A percentile compares a stretch with the other conserved stretches of the same genome.
These are phyloP conservation scores for Numida meleagris DNA, from an alignment of 2,113 vertebrate genomes.

Conservation along the genomic window DNA sequence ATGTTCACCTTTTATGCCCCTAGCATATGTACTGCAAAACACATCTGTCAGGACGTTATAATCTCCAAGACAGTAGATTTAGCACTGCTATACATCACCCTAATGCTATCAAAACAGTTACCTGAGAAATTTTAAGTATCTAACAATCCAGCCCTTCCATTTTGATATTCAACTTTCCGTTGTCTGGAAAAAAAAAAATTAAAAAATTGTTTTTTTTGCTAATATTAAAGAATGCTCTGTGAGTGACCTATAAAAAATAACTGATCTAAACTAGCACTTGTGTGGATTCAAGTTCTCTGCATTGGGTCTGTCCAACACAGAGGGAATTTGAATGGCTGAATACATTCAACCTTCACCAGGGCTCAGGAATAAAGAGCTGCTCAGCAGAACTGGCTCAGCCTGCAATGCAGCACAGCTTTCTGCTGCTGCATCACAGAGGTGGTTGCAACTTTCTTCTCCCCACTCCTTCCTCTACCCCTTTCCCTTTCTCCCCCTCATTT, in stretches of 20 bases:
- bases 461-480: background rate
- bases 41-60: background rate
- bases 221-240: accelerated
- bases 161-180: background rate
- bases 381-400: background rate
- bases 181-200: background rate
- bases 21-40: background rate
- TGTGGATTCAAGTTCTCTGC: background rate
- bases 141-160: background rate
- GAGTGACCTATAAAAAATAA: background rate
- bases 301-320: background rate
- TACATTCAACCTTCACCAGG: background rate
- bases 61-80: background rate
- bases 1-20: background rate
- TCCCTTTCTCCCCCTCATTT: background rate
- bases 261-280: background rate
- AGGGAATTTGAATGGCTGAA: background rate
- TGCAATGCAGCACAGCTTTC: background rate
- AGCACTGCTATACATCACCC: background rate
- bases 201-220: background rate
- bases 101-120: background rate
- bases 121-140: background rate
- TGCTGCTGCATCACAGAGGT: background rate
- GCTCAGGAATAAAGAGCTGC: background rate
- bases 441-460: background rate